Evolutionary conservation across 2,797 vertebrate genomes (phyloP).

Genomic region (Meda fulgida): DNA sequence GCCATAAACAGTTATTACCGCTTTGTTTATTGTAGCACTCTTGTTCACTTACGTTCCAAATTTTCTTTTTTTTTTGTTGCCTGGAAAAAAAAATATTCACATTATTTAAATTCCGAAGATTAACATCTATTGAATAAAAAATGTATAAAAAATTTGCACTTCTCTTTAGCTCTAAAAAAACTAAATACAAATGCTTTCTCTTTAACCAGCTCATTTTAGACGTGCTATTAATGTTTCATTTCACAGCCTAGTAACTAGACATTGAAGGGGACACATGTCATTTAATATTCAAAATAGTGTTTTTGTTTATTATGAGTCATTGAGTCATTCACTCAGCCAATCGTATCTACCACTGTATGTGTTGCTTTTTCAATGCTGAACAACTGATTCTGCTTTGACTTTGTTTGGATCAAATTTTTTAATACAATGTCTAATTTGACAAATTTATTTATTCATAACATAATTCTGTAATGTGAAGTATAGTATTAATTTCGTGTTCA

Average conservation of each 20-base stretch:
- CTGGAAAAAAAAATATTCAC: not conserved
- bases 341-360: not conserved
- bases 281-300: not conserved
- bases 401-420: not conserved
- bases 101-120: not conserved
- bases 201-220: not conserved
- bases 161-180: not conserved
- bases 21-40: slow-evolving; percentile 10
- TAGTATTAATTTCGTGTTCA: not conserved
- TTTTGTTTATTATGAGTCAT: not conserved
- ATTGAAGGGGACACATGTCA: not conserved
- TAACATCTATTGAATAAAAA: not conserved
- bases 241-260: not conserved
- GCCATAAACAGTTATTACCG: slow-evolving; percentile 28
- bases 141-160: not conserved
- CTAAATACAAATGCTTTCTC: not conserved
- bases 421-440: not conserved
- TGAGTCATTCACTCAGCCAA: not conserved
- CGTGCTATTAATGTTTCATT: not conserved
- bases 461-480: not conserved
- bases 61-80: not conserved
- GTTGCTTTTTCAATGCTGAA: not conserved
- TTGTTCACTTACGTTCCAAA: not conserved
- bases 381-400: not conserved
- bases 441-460: not conserved